A percentile compares a stretch with the other conserved stretches of the same genome.
These are phyloP conservation scores for Anoplophora glabripennis DNA, from an alignment of 1,140 invertebrate species.

Conservation along the genomic window DNA sequence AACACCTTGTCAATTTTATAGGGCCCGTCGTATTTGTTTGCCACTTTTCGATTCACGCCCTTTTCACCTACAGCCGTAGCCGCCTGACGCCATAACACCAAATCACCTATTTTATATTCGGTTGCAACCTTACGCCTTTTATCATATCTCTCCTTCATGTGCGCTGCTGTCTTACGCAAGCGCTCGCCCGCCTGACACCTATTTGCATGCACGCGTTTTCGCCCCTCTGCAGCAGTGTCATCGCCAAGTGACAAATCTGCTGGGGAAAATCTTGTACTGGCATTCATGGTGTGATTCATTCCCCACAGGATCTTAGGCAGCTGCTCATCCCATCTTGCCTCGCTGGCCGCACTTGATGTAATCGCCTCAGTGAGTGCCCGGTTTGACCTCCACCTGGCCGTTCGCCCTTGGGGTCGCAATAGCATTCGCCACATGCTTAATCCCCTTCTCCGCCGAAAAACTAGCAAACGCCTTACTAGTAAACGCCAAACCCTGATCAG, in stretches of 20 bases:
- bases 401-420: slow-evolving; percentile 42
- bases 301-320: slow-evolving; percentile 36
- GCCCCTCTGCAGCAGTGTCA: no score
- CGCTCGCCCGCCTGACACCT: no score
- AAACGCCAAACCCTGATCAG: slow-evolving; percentile 36
- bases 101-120: slow-evolving; percentile 20
- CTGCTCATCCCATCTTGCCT: slow-evolving; percentile 32
- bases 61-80: slow-evolving; percentile 8
- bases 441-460: slow-evolving; percentile 29
- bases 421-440: slow-evolving; percentile 36
- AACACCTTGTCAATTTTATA: slow-evolving; percentile 39
- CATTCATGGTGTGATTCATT: slow-evolving; percentile 29
- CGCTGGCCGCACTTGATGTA: slow-evolving; percentile 16
- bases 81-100: slow-evolving; percentile 19
- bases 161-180: background rate
- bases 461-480: slow-evolving; percentile 30
- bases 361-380: slow-evolving; percentile 19
- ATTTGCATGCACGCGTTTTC: no score
- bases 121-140: slow-evolving; percentile 20
- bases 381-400: slow-evolving; percentile 39
- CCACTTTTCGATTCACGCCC: slow-evolving; percentile 13
- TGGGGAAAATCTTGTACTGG: background rate
- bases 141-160: slow-evolving; percentile 19
- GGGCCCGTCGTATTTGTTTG: slow-evolving; percentile 23
- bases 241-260: background rate